Evolutionary conservation across 2,797 vertebrate species (phyloP).

Genomic region (Echiichthys vipera): DNA sequence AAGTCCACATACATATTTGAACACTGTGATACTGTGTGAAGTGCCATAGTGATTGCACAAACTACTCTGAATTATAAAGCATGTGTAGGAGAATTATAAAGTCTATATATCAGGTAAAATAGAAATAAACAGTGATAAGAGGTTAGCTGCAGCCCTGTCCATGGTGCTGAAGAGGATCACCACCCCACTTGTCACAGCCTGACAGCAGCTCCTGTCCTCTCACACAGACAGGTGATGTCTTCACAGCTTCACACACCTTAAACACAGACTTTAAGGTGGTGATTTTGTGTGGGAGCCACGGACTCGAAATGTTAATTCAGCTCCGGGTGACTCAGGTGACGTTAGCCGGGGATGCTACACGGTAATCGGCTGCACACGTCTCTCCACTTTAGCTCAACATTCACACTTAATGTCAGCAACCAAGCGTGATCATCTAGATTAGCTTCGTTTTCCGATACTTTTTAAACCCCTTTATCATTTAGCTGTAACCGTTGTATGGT

Average conservation of each 20-base stretch:
- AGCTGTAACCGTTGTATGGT: not conserved
- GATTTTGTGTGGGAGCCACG: slow-evolving; percentile 27
- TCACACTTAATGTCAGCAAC: not conserved
- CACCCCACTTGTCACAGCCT: not conserved
- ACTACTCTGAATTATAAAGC: not conserved
- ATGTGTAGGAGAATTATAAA: too few species aligned
- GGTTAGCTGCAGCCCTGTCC: slow-evolving; percentile 69
- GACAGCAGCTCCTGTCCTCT: not conserved
- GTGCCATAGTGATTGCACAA: not conserved
- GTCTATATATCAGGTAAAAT: not conserved
- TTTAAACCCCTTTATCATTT: not conserved
- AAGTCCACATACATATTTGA: not conserved
- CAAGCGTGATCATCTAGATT: accelerated
- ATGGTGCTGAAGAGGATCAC: slow-evolving; percentile 75
- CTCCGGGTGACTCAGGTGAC: slow-evolving; percentile 54
- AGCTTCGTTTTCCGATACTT: accelerated
- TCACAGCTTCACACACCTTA: too few species aligned
- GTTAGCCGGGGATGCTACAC: slow-evolving; percentile 62
- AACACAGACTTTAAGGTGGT: too few species aligned
- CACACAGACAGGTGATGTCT: too few species aligned
- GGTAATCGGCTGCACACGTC: slow-evolving; percentile 5
- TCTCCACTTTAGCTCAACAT: not conserved
- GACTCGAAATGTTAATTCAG: not conserved
- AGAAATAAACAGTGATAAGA: not conserved
- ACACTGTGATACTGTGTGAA: not conserved